Evolutionary conservation across 2,113 vertebrate genomes (phyloP).

Genomic region (Tachuris rubrigastra): DNA sequence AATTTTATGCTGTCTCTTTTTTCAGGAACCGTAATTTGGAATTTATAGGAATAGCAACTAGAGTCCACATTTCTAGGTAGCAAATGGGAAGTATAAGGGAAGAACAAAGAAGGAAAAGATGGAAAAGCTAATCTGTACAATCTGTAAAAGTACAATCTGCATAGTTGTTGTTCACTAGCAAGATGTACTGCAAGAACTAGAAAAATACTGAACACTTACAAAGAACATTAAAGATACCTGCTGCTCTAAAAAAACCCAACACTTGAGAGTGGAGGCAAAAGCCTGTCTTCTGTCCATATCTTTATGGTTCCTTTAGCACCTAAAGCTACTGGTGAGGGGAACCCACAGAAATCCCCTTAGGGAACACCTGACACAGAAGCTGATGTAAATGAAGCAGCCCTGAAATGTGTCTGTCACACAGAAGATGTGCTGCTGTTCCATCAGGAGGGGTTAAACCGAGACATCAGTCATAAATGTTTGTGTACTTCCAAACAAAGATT

Average conservation of each 20-base stretch:
- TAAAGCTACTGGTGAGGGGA: not conserved
- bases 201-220: not conserved
- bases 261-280: not conserved
- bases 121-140: no score
- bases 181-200: not conserved
- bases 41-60: not conserved
- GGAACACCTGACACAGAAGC: not conserved
- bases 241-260: not conserved
- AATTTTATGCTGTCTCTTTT: not conserved
- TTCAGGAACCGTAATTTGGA: not conserved
- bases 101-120: not conserved
- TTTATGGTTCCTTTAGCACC: not conserved
- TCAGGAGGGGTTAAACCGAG: not conserved
- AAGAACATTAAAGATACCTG: not conserved
- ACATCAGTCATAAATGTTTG: not conserved
- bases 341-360: not conserved
- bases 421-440: not conserved
- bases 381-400: not conserved
- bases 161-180: not conserved
- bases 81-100: not conserved
- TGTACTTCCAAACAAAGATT: not conserved
- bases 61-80: not conserved
- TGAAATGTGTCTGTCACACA: not conserved
- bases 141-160: not conserved
- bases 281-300: not conserved